Conservation (phyloP, 1,140 invertebrate species). For the Tachypleus tridentatus region DNA sequence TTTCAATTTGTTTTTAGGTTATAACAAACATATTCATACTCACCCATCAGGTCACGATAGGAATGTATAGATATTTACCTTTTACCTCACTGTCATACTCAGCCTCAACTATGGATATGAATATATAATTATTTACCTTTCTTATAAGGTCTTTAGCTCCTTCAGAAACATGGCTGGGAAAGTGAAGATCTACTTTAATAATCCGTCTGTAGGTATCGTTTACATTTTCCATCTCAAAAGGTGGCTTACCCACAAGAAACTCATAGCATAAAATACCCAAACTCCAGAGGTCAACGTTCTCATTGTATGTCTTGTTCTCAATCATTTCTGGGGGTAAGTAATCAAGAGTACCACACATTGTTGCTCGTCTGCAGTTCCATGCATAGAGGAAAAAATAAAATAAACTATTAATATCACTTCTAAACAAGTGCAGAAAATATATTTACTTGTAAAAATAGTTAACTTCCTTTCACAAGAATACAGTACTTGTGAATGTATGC, state of each 20-base stretch:
- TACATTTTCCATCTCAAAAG: constrained; percentile 68
- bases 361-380: constrained; percentile 50
- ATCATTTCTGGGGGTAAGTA: constrained; percentile 91
- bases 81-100: no score
- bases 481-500: no score
- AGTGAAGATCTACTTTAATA: constrained; percentile 52
- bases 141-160: constrained; percentile 73
- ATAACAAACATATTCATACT: no score
- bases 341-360: constrained; percentile 83
- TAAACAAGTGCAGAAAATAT: no score
- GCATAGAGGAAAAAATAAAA: no score
- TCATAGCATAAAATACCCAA: constrained; percentile 89
- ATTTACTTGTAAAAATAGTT: no score
- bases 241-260: constrained; percentile 84
- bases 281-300: constrained; percentile 74
- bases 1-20: no score
- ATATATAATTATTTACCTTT: constrained; percentile 43
- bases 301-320: constrained; percentile 53
- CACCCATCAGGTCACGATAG: no score
- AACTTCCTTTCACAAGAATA: no score
- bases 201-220: constrained; percentile 73
- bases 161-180: constrained; percentile 53
- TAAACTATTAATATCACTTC: no score
- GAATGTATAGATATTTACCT: no score
- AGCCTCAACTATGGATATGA: no score